Evolutionary conservation across 2,797 vertebrate genomes (phyloP).

Genomic region (Eutrigla gurnardus): DNA sequence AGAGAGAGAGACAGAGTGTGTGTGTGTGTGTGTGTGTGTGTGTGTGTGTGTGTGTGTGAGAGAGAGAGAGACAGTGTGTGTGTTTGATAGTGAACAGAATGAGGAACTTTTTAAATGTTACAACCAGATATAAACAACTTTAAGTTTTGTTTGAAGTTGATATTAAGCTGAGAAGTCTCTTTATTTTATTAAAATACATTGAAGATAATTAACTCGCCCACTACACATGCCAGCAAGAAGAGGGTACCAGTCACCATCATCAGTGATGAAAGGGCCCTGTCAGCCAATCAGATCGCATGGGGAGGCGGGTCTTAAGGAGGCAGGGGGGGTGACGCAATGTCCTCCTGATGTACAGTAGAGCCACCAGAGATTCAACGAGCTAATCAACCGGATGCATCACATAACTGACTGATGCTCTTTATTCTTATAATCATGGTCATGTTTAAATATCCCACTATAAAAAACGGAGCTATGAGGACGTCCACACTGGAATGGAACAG

Average conservation of each 20-base stretch:
- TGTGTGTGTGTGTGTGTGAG: background rate
- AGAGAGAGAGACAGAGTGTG: too few relatives aligned
- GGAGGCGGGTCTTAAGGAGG: conserved; percentile 53
- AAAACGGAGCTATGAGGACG: too few relatives aligned
- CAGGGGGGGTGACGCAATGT: conserved; percentile 78
- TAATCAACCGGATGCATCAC: too few relatives aligned
- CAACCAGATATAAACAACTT: background rate
- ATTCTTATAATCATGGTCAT: too few relatives aligned
- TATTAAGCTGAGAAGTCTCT: background rate
- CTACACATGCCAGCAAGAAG: background rate
- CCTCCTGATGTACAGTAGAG: conserved; percentile 56
- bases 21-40: too few relatives aligned
- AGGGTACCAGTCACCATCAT: conserved; percentile 35
- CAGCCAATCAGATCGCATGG: conserved; percentile 62
- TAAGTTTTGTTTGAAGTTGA: background rate
- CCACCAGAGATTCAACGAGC: background rate
- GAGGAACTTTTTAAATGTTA: background rate
- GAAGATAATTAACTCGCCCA: conserved; percentile 4
- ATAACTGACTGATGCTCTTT: too few relatives aligned
- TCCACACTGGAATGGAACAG: too few relatives aligned
- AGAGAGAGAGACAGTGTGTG: too few relatives aligned
- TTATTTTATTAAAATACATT: background rate
- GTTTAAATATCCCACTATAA: too few relatives aligned
- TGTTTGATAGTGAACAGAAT: background rate
- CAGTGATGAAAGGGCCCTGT: conserved; percentile 10